Base-by-base conservation (phyloP, 1,140 invertebrate species). In the Cecropterus lyciades region DNA sequence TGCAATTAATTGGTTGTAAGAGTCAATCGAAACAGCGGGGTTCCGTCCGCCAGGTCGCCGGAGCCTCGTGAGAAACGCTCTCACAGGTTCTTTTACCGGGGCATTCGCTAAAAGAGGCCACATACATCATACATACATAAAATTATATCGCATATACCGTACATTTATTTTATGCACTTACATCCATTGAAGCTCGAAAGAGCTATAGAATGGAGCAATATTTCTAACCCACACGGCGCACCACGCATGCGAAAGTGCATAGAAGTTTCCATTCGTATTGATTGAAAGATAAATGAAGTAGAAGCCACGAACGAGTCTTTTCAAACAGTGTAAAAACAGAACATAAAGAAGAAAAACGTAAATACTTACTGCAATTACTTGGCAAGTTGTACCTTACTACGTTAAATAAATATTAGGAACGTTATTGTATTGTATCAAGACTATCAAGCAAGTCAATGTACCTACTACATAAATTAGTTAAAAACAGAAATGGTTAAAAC, bases 21-120 rank as follows among this genome's bases (percentile, higher is more conserved):
- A 70, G 60, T 73, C 69, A 75, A 73, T 72, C 67, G 70, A 75
- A 84, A 72, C 78, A 86, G 79, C 78, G 70, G 77, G 79, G 67
- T 56, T 49, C 53, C 67, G 57, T 33, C 53, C 65, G 48, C 46
- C 64, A 43, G 57, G 24, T 46, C 37, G 55, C 56, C 67, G 24
- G 59, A 62, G 53, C 11, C 52, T 46, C 75, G 77, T 84, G 79
- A 78, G 81, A 84, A 83, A 78, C 63, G 52, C 40, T 76, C 72
- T 67, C 72, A 69, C 67, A 70, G 49, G n/a, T 51, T 63, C 33
- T 63, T 40, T 63, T 16, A 49, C 15, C 37, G 27, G 33, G 42
- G 15, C 33, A 43, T 43, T 14, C 17, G 16, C 33, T 27, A 24
- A 24, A 52, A 51, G 37, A 63, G 17, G 15, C 46, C 45, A 2